Percentiles rank a stretch among this genome's conserved stretches.
Evolutionary conservation across 2,113 vertebrate genomes (phyloP).

Genomic region (Callionymus lyra): DNA sequence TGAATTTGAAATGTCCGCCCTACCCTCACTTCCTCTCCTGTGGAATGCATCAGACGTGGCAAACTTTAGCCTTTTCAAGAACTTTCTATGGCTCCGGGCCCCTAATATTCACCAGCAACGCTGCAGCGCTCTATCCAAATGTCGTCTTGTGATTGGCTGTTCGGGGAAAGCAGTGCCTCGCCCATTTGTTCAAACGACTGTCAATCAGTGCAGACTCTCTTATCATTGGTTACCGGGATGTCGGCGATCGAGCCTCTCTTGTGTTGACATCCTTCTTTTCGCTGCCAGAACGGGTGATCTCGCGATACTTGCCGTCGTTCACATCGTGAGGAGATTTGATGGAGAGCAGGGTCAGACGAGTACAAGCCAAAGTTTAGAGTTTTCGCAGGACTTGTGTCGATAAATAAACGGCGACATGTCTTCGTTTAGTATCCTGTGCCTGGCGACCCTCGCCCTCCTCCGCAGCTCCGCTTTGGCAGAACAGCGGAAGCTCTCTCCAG

Average conservation of each 20-base stretch:
- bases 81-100: constrained; percentile 30
- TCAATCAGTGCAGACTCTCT: rapidly evolving
- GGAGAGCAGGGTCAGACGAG: neutral
- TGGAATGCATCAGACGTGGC: constrained; percentile 44
- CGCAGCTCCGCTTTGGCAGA: constrained; percentile 14
- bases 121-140: constrained; percentile 6
- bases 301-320: constrained; percentile 12
- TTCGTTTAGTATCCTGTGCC: neutral
- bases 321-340: neutral
- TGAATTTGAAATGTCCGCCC: neutral
- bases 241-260: neutral
- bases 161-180: rapidly evolving
- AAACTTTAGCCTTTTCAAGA: constrained; percentile 33
- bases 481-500: constrained; percentile 37
- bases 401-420: constrained; percentile 18
- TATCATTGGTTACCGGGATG: constrained; percentile 19
- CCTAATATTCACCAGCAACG: neutral
- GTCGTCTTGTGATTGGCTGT: constrained; percentile 38
- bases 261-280: neutral
- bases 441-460: constrained; percentile 12
- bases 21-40: neutral
- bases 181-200: rapidly evolving
- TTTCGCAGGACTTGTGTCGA: neutral
- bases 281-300: neutral
- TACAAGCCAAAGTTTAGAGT: neutral